These are phyloP conservation scores for Batillaria attramentaria DNA, from an alignment of 1,140 invertebrate species.

Conservation along the genomic window DNA sequence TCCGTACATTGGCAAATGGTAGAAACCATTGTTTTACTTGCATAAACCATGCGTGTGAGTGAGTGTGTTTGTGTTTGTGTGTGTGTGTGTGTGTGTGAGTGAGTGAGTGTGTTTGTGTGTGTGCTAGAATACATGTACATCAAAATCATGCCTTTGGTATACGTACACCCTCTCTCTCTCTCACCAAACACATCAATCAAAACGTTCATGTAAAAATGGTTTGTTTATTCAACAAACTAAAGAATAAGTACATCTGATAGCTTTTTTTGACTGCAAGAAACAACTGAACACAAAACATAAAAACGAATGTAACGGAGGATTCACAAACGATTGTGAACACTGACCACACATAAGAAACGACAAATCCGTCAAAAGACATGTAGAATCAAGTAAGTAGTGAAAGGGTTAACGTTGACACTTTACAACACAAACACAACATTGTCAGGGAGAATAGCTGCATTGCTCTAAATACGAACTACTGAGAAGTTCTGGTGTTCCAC, in stretches of 20 bases:
- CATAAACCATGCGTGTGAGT: too few relatives aligned
- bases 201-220: slow-evolving; percentile 1
- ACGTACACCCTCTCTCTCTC: neutral
- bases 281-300: neutral
- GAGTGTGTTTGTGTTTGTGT: too few relatives aligned
- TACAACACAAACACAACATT: slow-evolving; percentile 18
- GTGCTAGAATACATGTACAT: neutral
- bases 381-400: neutral
- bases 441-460: too few relatives aligned
- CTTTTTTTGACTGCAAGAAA: slow-evolving; percentile 9
- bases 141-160: neutral
- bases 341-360: neutral
- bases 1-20: too few relatives aligned
- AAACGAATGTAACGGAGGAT: neutral
- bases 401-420: neutral
- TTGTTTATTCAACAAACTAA: slow-evolving; percentile 33
- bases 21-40: too few relatives aligned
- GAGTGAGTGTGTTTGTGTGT: too few relatives aligned
- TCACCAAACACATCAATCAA: neutral
- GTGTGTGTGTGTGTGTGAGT: too few relatives aligned
- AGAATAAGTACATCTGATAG: slow-evolving; percentile 10
- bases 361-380: slow-evolving; percentile 1
- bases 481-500: neutral
- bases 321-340: neutral
- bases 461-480: neutral